Evolutionary conservation across 2,888 invertebrate species (phyloP).

Genomic region (Leucophenga montana): DNA sequence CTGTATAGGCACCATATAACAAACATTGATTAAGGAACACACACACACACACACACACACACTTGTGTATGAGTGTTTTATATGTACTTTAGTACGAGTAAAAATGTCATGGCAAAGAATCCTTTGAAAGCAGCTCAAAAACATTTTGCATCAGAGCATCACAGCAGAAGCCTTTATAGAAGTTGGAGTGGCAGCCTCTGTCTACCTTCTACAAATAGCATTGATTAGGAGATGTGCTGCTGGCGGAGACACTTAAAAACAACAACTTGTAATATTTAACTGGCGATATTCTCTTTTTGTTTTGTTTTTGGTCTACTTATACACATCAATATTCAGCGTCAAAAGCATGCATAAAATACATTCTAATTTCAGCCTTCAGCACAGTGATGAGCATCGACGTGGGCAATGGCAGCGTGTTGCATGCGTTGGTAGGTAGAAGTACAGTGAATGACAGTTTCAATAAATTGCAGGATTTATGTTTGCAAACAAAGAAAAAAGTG

Average conservation of each 20-base stretch:
- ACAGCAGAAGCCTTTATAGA: conserved; percentile 31
- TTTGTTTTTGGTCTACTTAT: background rate
- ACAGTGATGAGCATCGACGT: conserved; percentile 16
- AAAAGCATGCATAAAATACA: conserved; percentile 16
- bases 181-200: too few species aligned
- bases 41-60: too few species aligned
- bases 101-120: conserved; percentile 49
- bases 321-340: conserved; percentile 19
- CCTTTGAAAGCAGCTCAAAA: conserved; percentile 41
- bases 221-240: too few species aligned
- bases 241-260: conserved; percentile 36
- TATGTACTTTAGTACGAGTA: background rate
- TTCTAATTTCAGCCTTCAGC: conserved; percentile 3
- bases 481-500: too few species aligned
- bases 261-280: conserved; percentile 5
- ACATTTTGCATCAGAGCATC: conserved; percentile 37
- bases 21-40: background rate
- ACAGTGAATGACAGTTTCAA: too few species aligned
- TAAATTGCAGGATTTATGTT: too few species aligned
- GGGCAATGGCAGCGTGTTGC: background rate
- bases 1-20: background rate
- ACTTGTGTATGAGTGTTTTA: too few species aligned
- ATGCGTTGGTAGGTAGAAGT: background rate
- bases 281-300: background rate
- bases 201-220: too few species aligned